Base-by-base conservation (phyloP, 2,888 invertebrate genomes). In the Branchipolynoe longqiensis region DNA sequence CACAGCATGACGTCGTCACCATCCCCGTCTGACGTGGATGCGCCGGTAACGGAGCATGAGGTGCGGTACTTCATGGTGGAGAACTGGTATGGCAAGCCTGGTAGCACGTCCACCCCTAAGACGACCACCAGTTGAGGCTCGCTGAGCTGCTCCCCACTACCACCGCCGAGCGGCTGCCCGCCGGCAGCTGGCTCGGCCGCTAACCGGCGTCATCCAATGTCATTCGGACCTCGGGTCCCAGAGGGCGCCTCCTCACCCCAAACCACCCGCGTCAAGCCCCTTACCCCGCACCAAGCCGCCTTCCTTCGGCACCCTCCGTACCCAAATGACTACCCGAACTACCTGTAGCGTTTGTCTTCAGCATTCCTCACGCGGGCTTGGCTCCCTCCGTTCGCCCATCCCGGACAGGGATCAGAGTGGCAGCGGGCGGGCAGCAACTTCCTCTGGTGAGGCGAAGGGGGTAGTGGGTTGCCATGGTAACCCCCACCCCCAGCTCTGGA, bases 31-130 rank as follows among this genome's bases (percentile, higher is more conserved):
- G 78, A 78, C 48, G 48, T 28, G 25, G 64, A 36, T n/a, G 40
- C 85, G 14, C 81, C 84, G 33, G 86, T 86, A 40, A 82, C 85
- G 14, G 85, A 87, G 31, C 40, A 56, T 4, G 83, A 87, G 22
- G 87, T 87, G 64, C 85, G 85, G 62, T 87, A 85, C 69, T 87
- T 87, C 58, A 87, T 87, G 87, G 85, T 85, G 48, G 87, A 87
- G 64, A 85, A 74, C 54, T 85, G 78, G 33, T 87, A 87, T 25
- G 83, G 78, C n/a, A 82, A 82, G n/a, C 59, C 82, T 3, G 58
- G n/a, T 25, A 12, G 48, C 41, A 28, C 78, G 2, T 41, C 78
- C 78, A 41, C 78, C 1, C 78, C 78, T 1, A 78, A 78, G 48
- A 78, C 78, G 12, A 78, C 78, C n/a, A n/a, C n/a, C 3, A 78